phyloP scores from a whole-genome alignment of 2,888 invertebrate species.

The Agrochola lychnidis region DNA sequence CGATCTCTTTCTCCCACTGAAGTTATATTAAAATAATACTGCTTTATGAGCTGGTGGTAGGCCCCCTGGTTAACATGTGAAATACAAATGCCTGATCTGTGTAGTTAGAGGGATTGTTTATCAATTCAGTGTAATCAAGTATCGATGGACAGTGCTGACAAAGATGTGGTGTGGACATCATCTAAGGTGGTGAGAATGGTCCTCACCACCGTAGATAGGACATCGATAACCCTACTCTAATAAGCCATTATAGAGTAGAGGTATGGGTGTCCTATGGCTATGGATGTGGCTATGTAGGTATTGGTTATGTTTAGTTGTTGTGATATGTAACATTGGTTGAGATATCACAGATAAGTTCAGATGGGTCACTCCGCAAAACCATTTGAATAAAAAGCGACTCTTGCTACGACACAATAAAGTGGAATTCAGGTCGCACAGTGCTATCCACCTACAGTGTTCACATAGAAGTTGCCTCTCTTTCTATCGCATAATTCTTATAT shows the following conservation, averaged over 20 bases:
- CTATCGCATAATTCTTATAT: too few species aligned
- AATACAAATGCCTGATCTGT: not conserved
- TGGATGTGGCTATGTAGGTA: not conserved
- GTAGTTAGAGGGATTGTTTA: not conserved
- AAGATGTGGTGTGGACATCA: not conserved
- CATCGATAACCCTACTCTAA: not conserved
- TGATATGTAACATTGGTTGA: too few species aligned
- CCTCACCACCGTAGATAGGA: not conserved
- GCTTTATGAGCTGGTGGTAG: too few species aligned
- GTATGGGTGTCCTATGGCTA: not conserved
- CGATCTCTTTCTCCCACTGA: too few species aligned
- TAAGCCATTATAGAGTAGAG: not conserved
- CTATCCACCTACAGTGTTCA: too few species aligned
- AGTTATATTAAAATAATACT: too few species aligned
- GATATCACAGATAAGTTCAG: not conserved
- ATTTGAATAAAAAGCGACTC: too few species aligned
- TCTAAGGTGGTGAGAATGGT: not conserved
- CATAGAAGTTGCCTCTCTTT: too few species aligned
- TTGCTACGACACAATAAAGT: too few species aligned
- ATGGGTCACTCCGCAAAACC: too few species aligned
- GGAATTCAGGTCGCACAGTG: too few species aligned
- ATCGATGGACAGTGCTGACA: too few species aligned
- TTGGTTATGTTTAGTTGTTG: not conserved
- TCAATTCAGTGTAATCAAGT: not conserved
- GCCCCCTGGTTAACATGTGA: not conserved